Evolutionary conservation across 1,140 invertebrate genomes (phyloP), one percentile per base, ranked within the genome.

Genomic region (Drosophila saltans): DNA sequence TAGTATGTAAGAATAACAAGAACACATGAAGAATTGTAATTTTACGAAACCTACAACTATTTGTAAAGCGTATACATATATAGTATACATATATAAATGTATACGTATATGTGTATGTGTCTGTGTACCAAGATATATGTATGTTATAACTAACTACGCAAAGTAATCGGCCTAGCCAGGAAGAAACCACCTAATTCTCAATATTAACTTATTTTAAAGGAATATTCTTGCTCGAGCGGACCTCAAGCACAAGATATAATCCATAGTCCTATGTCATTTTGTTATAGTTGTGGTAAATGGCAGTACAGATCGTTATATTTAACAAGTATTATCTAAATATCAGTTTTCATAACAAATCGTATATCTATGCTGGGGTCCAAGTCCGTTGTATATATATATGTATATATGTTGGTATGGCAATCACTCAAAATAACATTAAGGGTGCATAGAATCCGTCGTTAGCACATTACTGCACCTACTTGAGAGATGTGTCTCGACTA

Each of bases 81-180:
- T 36, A 5, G 33, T 36, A 36, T 36, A 58, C 63, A 28, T 40
- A 60, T 59, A 45, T 52, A 52, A 2, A 9, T 48, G 6, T 48
- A 24, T 43, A 43, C 62, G 52, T 70, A 59, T 66, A 61, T 45
- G 30, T 71, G 21, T 45, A 64, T 63, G 33, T 21, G 21, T 48
- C 43, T 73, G 40, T 73, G 40, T 73, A 73, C 10, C 9, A 40
- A 40, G 60, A 73, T 73, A 73, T 57, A 56, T 66, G 21, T 52
- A 24, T 26, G 45, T 52, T 52, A 52, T 52, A 52, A 52, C 45
- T 52, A 52, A 52, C 21, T 52, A 24, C 24, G 45, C 45, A 52
- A 52, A 24, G 45, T 52, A 52, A 52, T 52, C 45, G 45, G 45
- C 45, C 45, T 26, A 52, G 45, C 45, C 45, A 52, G 45, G 45